These are phyloP conservation scores for Lasioglossum villosulum DNA, from an alignment of 2,888 invertebrate genomes.

Conservation along the genomic window DNA sequence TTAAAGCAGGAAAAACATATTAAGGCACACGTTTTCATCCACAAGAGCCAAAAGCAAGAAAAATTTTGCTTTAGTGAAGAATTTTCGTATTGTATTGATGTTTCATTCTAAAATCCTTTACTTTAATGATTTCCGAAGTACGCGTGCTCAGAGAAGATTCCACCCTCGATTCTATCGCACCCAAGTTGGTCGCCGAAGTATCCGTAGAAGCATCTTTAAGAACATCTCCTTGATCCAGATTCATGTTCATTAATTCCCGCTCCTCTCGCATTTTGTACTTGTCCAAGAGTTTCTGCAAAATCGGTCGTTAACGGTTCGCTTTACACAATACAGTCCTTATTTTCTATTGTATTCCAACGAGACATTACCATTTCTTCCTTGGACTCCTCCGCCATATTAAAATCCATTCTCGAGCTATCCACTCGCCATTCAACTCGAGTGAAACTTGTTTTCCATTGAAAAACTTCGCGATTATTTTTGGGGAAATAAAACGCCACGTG, in stretches of 20 bases:
- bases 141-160: neutral
- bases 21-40: neutral
- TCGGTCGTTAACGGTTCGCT: neutral
- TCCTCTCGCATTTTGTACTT: slow-evolving; percentile 45
- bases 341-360: neutral
- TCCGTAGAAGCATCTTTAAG: slow-evolving; percentile 46
- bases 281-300: slow-evolving; percentile 43
- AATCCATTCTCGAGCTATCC: slow-evolving; percentile 38
- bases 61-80: neutral
- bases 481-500: slow-evolving; percentile 82
- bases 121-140: slow-evolving; percentile 47
- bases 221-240: slow-evolving; percentile 55
- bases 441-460: slow-evolving; percentile 61
- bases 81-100: neutral
- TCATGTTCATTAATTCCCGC: slow-evolving; percentile 44
- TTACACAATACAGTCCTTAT: neutral
- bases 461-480: slow-evolving; percentile 56
- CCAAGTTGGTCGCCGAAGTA: slow-evolving; percentile 20
- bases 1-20: neutral
- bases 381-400: slow-evolving; percentile 10
- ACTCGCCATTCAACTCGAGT: slow-evolving; percentile 72
- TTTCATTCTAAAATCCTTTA: neutral
- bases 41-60: neutral
- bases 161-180: neutral
- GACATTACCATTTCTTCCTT: slow-evolving; percentile 29